Percentiles rank a stretch among this genome's conserved stretches.
These are phyloP conservation scores for Penaeus indicus DNA, from an alignment of 1,140 invertebrate species.

Conservation along the genomic window DNA sequence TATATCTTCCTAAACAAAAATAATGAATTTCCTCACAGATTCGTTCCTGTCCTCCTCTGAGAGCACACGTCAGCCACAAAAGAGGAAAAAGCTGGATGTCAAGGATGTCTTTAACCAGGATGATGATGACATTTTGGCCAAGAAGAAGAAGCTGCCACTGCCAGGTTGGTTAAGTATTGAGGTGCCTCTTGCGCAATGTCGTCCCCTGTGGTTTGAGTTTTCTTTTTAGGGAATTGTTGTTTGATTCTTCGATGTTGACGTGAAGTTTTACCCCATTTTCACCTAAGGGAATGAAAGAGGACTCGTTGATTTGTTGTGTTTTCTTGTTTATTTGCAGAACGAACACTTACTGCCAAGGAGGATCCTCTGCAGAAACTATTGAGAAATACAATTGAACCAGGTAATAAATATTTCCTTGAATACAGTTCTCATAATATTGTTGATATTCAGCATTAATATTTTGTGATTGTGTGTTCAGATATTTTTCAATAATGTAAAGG, in stretches of 20 bases:
- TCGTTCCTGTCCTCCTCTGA: conserved; percentile 42
- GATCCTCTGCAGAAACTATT: conserved; percentile 47
- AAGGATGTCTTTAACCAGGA: conserved; percentile 93
- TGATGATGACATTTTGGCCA: conserved; percentile 82
- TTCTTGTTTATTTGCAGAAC: conserved; percentile 28
- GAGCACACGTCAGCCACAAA: conserved; percentile 83
- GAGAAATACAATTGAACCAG: conserved; percentile 53
- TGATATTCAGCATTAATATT: too few relatives aligned
- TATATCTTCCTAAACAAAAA: neutral
- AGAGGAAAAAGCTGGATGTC: conserved; percentile 85
- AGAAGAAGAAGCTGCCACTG: conserved; percentile 87
- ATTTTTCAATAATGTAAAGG: too few relatives aligned
- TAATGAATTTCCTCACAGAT: conserved; percentile 31
- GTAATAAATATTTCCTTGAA: neutral
- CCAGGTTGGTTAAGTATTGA: conserved; percentile 74
- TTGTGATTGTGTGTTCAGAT: too few relatives aligned
- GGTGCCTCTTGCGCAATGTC: too few relatives aligned
- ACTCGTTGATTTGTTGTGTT: neutral
- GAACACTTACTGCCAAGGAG: conserved; percentile 49
- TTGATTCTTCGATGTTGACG: neutral
- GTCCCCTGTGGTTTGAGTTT: neutral
- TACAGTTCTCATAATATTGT: too few relatives aligned
- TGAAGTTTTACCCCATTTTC: too few relatives aligned
- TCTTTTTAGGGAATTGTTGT: neutral
- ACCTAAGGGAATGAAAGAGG: too few relatives aligned